A percentile compares a stretch with the other conserved stretches of the same genome.
Evolutionary conservation across 2,113 vertebrate species (phyloP).

Genomic region (Daphoenositta chrysoptera): DNA sequence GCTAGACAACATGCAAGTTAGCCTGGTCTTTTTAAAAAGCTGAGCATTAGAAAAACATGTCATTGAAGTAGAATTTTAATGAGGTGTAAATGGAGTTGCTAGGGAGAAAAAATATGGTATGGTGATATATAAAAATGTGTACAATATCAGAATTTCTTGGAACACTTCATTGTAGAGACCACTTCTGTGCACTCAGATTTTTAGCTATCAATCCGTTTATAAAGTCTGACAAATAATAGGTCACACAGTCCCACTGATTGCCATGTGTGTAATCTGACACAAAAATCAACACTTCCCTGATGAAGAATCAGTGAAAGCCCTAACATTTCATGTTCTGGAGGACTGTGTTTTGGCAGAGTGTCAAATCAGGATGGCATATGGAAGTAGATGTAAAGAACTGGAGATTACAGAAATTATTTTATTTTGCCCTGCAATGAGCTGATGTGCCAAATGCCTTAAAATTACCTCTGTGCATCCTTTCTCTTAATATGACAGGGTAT

Average conservation of each 20-base stretch:
- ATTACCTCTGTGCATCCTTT: neutral
- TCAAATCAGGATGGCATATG: neutral
- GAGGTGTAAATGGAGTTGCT: neutral
- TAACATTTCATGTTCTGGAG: neutral
- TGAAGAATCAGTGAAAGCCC: neutral
- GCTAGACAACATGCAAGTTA: neutral
- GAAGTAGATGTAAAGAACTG: neutral
- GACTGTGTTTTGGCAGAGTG: neutral
- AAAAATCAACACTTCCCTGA: neutral
- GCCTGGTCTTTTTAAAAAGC: neutral
- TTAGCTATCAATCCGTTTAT: neutral
- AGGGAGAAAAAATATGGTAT: neutral
- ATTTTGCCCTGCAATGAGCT: neutral
- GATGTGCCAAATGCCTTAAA: neutral
- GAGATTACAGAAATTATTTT: neutral
- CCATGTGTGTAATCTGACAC: neutral
- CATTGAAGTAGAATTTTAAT: neutral
- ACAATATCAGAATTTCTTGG: neutral
- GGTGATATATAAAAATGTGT: neutral
- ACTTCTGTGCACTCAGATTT: neutral
- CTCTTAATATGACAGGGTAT: neutral
- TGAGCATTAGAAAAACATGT: neutral
- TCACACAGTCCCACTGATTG: neutral
- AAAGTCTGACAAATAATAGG: neutral
- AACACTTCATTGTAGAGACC: neutral